phyloP scores from a whole-genome alignment of 2,113 vertebrate genomes.

The Polyodon spathula region DNA sequence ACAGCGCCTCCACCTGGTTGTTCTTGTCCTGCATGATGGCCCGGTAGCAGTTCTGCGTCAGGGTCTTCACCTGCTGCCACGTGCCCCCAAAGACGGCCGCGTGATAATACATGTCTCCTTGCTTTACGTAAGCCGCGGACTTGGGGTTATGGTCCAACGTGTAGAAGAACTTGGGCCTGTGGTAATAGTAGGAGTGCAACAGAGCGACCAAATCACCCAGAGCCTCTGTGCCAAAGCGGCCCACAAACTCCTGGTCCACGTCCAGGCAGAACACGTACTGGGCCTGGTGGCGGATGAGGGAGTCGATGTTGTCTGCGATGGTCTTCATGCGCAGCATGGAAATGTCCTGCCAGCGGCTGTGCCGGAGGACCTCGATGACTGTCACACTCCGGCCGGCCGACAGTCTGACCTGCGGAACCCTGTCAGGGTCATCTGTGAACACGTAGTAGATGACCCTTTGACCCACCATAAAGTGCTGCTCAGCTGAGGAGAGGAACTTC shows the following conservation, averaged over 20 bases:
- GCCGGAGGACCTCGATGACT: conserved; percentile 30
- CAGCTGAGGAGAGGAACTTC: conserved; percentile 50
- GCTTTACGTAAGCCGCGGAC: conserved; percentile 46
- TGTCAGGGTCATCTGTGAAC: conserved; percentile 51
- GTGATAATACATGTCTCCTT: conserved; percentile 63
- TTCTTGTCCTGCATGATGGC: conserved; percentile 44
- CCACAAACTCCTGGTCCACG: conserved; percentile 54
- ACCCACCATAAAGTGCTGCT: conserved; percentile 58
- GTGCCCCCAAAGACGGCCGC: conserved; percentile 62
- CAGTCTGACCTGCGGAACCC: conserved; percentile 35
- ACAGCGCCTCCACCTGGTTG: conserved; percentile 54
- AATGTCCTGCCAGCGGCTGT: conserved; percentile 61
- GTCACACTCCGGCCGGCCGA: conserved; percentile 28
- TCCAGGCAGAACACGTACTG: conserved; percentile 58
- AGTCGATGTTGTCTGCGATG: conserved; percentile 38
- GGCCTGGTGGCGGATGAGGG: conserved; percentile 35
- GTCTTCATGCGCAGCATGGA: conserved; percentile 62
- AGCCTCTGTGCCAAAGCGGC: conserved; percentile 54
- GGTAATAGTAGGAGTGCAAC: conserved; percentile 59
- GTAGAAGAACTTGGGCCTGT: conserved; percentile 26
- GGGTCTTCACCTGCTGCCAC: conserved; percentile 37
- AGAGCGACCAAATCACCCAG: conserved; percentile 57
- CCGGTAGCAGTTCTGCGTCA: conserved; percentile 43
- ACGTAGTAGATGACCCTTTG: conserved; percentile 56
- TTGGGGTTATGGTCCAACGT: conserved; percentile 49